Evolutionary conservation across 2,113 vertebrate species (phyloP).

Genomic region (Phycodurus eques): DNA sequence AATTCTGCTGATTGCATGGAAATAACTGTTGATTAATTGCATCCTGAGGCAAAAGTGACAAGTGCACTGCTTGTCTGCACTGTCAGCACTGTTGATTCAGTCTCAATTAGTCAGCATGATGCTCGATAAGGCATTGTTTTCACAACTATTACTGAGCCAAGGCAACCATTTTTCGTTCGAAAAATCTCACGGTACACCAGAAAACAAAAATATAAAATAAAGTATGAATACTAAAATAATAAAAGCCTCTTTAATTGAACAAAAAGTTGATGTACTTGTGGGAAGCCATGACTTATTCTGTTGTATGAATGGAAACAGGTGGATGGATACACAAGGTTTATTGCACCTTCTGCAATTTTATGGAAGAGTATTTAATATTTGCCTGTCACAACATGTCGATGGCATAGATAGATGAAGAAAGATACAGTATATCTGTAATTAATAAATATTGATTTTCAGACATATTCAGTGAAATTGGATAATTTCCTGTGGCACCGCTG

Average conservation of each 20-base stretch:
- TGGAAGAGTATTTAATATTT: no score
- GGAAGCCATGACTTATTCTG: background rate
- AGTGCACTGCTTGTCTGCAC: background rate
- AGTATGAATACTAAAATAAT: background rate
- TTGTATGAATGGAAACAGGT: background rate
- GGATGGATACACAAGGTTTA: background rate
- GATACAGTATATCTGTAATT: background rate
- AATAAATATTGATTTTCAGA: background rate
- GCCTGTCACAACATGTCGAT: no score
- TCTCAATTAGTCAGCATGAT: background rate
- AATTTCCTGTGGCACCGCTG: no score
- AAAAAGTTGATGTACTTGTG: background rate
- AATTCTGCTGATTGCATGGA: background rate
- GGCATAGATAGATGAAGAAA: no score
- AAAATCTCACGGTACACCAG: background rate
- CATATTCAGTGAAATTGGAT: background rate
- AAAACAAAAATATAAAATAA: background rate
- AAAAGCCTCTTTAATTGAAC: background rate
- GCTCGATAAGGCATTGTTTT: background rate
- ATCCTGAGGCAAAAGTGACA: constrained; percentile 1
- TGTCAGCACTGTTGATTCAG: constrained; percentile 7
- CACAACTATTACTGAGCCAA: background rate
- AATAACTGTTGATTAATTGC: background rate
- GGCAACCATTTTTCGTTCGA: background rate
- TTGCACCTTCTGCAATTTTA: background rate